Conservation (phyloP, 2,797 vertebrate genomes). For the Acanthornis magna region DNA sequence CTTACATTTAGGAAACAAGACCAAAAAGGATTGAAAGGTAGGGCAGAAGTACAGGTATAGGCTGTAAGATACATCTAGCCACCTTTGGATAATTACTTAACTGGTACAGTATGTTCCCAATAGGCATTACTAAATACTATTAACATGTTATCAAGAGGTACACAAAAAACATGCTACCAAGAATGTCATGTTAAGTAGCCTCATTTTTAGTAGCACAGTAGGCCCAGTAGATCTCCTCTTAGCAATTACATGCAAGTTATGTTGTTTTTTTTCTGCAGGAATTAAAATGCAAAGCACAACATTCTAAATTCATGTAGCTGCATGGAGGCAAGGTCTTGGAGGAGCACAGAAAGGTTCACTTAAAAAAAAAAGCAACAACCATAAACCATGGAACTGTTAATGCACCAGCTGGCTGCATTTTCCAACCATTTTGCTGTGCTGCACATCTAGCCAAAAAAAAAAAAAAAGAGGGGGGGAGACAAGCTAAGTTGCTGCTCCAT, state of each 20-base stretch:
- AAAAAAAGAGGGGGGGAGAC: neutral
- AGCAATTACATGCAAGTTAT: conserved; percentile 60
- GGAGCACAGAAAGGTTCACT: neutral
- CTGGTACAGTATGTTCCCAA: neutral
- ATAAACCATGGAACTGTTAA: neutral
- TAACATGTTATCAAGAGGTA: neutral
- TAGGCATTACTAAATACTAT: neutral
- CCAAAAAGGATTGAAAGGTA: neutral
- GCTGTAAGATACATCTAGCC: neutral
- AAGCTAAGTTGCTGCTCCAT: conserved; percentile 11
- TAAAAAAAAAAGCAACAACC: conserved; percentile 26
- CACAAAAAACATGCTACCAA: conserved; percentile 42
- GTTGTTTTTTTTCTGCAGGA: neutral
- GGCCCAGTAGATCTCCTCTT: neutral
- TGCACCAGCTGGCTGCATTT: neutral
- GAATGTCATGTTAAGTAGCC: neutral
- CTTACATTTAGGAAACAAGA: neutral
- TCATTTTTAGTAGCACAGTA: conserved; percentile 37
- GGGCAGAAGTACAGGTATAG: neutral
- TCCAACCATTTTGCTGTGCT: neutral
- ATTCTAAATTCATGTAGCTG: neutral
- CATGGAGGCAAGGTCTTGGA: neutral
- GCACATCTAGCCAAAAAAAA: neutral
- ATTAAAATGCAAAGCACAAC: conserved; percentile 51
- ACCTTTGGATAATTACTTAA: neutral